Evolutionary conservation across 2,797 vertebrate species (phyloP).

Genomic region (Lacerta viridis): DNA sequence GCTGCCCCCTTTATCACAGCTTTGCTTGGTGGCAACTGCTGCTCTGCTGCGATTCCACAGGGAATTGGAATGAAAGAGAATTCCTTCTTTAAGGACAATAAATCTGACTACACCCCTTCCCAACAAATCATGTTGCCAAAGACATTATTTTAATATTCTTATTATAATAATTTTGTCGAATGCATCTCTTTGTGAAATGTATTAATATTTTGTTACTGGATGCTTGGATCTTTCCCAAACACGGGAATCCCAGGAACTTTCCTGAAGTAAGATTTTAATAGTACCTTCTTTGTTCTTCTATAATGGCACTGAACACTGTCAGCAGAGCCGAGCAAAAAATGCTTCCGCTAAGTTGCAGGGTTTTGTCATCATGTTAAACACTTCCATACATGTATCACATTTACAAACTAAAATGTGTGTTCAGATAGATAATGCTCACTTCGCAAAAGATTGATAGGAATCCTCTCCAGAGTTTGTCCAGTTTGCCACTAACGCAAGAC

Average conservation of each 20-base stretch:
- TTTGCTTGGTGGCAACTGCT: no score
- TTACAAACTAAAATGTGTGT: neutral
- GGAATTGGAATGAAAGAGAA: no score
- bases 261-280: constrained; percentile 11
- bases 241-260: neutral
- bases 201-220: neutral
- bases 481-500: neutral
- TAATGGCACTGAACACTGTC: neutral
- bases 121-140: neutral
- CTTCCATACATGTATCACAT: constrained; percentile 27
- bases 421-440: neutral
- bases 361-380: constrained; percentile 23
- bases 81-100: no score
- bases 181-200: neutral
- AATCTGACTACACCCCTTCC: neutral
- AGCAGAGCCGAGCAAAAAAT: neutral
- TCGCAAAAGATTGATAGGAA: constrained; percentile 20
- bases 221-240: constrained; percentile 15
- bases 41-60: neutral
- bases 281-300: neutral
- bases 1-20: no score
- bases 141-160: neutral
- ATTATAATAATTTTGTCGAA: neutral
- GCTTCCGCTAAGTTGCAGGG: neutral
- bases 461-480: neutral